These are phyloP conservation scores for Platalea minor DNA, from an alignment of 2,797 vertebrate genomes.

Conservation along the genomic window DNA sequence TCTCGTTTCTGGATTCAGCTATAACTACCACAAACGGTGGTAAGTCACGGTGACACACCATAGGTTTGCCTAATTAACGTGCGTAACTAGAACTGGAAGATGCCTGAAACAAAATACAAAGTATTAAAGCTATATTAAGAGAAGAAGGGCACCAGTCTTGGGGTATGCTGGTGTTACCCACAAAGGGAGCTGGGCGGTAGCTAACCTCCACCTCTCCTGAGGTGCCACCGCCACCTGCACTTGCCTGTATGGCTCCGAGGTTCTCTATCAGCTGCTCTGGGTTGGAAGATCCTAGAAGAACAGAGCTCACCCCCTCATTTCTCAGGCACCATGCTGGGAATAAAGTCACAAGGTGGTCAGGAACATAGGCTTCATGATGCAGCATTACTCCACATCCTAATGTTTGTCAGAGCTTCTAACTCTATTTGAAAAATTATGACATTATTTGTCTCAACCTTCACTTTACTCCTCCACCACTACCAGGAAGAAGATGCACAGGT, in stretches of 20 bases:
- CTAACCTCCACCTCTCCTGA: rapidly evolving
- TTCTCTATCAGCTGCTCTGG: constrained; percentile 97
- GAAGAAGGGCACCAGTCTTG: not conserved
- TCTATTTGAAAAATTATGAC: not conserved
- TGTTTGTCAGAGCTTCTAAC: not conserved
- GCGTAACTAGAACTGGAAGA: not conserved
- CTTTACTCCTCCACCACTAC: not conserved
- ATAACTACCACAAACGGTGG: rapidly evolving
- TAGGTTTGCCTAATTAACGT: rapidly evolving
- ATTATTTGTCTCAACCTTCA: not conserved
- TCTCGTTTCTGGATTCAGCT: rapidly evolving
- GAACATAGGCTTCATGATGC: rapidly evolving
- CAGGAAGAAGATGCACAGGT: not conserved
- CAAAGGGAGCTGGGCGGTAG: not conserved
- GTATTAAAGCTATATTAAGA: rapidly evolving
- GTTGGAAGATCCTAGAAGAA: constrained; percentile 94
- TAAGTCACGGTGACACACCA: rapidly evolving
- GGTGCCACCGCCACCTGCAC: not conserved
- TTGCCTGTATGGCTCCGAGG: constrained; percentile 97
- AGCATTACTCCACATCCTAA: rapidly evolving
- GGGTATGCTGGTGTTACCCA: not conserved
- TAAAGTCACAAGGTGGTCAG: not conserved
- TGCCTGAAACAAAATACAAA: rapidly evolving
- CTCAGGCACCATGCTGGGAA: constrained; percentile 93
- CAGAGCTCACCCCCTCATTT: constrained; percentile 97